Base-by-base conservation (phyloP, 2,113 vertebrate species). In the Scartelaos histophorus region DNA sequence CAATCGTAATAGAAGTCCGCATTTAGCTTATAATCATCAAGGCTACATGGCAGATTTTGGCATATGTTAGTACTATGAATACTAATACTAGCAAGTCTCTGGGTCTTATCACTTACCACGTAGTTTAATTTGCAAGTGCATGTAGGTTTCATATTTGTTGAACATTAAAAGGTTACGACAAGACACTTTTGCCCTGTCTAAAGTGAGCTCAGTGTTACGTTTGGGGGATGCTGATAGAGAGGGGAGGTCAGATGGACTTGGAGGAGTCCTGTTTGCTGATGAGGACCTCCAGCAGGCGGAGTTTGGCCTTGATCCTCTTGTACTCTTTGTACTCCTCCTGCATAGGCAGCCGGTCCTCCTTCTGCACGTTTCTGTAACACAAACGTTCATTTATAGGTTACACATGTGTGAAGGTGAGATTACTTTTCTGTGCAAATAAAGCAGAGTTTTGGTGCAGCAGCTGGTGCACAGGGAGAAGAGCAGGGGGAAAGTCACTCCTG, bases 261-360 rank as follows among this genome's bases (percentile, higher is more conserved):
- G 96, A 96, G 89, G 96, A 96, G 91, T 99, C 97, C 85, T 99
- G 97, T 91, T 99, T 99, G 94, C 95, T 98, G 94, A 99, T 98
- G 80, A 99, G 96, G 82, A 98, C 97, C 90, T 99, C 97, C 83
- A 99, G 91, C 81, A 99, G 96, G 81, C 97, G 94, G 35, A 98
- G 95, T 67, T 96, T 99, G 90, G 97, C 97, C 93, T 99, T 99
- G 83, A 99, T 95, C 91, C 95, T 95, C 92, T 99, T 99, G 92
- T 99, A 99, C 76, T 97, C 97, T 72, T 93, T 94, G 92, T 99
- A 99, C 82, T 97, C 96, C 60, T 98, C 97, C 81, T 96, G 90
- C 94, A 96, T 95, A n/a, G 95, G 95, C 77, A 94, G 89, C 29
- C 97, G 95, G 88, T 99, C 97, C 91, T 99, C 97, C 82, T 98